A percentile compares a stretch with the other conserved stretches of the same genome.
Conservation (phyloP, 1,140 invertebrate genomes). For the Neelides sp. region DNA sequence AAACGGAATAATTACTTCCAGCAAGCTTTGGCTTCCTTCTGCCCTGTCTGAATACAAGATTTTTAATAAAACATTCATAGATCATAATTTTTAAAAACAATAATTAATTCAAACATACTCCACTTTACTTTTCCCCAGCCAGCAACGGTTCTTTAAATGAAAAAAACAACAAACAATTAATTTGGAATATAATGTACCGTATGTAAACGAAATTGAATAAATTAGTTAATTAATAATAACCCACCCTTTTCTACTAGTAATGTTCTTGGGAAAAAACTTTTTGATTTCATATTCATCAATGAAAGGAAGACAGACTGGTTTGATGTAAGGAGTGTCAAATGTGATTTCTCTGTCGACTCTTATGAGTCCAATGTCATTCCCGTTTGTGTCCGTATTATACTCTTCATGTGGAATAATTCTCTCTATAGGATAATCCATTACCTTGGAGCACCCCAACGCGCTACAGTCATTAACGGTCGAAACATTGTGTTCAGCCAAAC, state of each 20-base stretch:
- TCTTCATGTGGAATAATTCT: slow-evolving; percentile 24
- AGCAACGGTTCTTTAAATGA: too few relatives aligned
- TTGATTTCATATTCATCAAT: slow-evolving; percentile 14
- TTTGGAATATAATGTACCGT: too few relatives aligned
- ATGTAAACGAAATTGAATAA: too few relatives aligned
- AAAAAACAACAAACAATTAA: too few relatives aligned
- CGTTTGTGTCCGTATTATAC: slow-evolving; percentile 22
- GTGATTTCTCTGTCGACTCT: slow-evolving; percentile 22
- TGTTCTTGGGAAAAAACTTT: too few relatives aligned
- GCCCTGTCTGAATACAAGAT: slow-evolving; percentile 7
- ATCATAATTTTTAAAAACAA: background rate
- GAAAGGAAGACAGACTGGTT: slow-evolving; percentile 24
- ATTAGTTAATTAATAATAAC: too few relatives aligned
- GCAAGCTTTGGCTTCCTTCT: slow-evolving; percentile 16
- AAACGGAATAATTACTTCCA: slow-evolving; percentile 19
- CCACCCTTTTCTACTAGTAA: too few relatives aligned
- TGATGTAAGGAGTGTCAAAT: slow-evolving; percentile 17
- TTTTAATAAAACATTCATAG: background rate
- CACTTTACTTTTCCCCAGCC: slow-evolving; percentile 23
- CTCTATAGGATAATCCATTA: slow-evolving; percentile 20
- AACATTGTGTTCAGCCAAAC: too few relatives aligned
- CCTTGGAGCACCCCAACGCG: slow-evolving; percentile 16
- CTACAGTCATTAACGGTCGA: too few relatives aligned
- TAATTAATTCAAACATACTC: slow-evolving; percentile 7
- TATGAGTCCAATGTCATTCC: slow-evolving; percentile 26